Percentiles rank a stretch among this genome's conserved stretches.
Conservation (phyloP, 30 jellyfish, hydroid and myxozoan genomes). For the Clytia hemisphaerica region DNA sequence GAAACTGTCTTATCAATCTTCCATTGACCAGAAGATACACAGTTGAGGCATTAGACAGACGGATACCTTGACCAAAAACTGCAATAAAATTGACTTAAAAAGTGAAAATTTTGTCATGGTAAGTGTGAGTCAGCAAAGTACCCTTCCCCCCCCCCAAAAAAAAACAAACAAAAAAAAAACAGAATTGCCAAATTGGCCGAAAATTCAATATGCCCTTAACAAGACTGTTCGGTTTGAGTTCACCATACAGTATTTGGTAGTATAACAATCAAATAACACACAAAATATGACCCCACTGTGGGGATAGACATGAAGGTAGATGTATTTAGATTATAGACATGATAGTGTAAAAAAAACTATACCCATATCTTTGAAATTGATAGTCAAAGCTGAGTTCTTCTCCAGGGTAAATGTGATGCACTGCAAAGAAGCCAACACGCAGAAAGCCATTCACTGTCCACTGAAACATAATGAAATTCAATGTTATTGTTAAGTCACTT, state of each 20-base stretch:
- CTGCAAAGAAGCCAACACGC: conserved; percentile 94
- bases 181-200: too few relatives aligned
- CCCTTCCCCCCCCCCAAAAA: too few relatives aligned
- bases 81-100: too few relatives aligned
- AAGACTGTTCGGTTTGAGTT: too few relatives aligned
- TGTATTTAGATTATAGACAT: background rate
- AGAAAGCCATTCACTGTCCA: conserved; percentile 98
- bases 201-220: too few relatives aligned
- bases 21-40: background rate
- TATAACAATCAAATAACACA: too few relatives aligned
- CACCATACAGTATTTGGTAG: too few relatives aligned
- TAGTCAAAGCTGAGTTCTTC: conserved; percentile 90
- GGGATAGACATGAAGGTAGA: background rate
- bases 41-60: too few relatives aligned
- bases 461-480: conserved; percentile 54
- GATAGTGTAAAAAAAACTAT: background rate
- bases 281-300: background rate
- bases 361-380: conserved; percentile 96
- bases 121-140: too few relatives aligned
- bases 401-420: conserved; percentile 72
- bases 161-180: background rate
- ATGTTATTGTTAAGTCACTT: too few relatives aligned
- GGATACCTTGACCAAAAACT: too few relatives aligned
- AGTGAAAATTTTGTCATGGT: too few relatives aligned
- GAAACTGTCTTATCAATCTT: background rate